Percentiles rank a stretch among this genome's conserved stretches.
Evolutionary conservation across 2,113 vertebrate species (phyloP).

Genomic region (Myrmecophaga tridactyla): DNA sequence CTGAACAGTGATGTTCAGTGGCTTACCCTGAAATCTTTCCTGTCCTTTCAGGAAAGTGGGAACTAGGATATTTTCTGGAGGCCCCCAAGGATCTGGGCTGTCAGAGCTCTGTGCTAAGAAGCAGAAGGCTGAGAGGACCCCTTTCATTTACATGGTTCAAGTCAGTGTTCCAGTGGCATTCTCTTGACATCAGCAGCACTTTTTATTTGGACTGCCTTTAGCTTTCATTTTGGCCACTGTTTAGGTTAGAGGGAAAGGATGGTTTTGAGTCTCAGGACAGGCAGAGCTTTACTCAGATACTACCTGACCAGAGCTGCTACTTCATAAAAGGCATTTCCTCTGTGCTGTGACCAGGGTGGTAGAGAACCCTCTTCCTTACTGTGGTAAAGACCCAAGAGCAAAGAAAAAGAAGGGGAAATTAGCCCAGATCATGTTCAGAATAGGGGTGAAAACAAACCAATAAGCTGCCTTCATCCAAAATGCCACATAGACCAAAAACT

Average conservation of each 20-base stretch:
- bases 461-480: neutral
- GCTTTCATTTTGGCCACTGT: neutral
- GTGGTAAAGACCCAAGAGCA: neutral
- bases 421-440: neutral
- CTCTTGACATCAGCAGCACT: accelerated
- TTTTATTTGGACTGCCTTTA: neutral
- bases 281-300: neutral
- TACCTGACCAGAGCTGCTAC: neutral
- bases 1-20: neutral
- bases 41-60: neutral
- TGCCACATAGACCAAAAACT: neutral
- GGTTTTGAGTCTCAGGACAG: neutral
- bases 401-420: neutral
- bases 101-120: neutral
- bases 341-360: neutral
- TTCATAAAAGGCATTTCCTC: neutral
- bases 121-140: neutral
- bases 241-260: neutral
- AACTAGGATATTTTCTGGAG: neutral
- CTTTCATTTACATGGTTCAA: neutral
- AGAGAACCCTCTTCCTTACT: neutral
- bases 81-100: neutral
- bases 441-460: neutral
- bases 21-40: neutral
- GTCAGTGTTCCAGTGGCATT: neutral